Conservation (phyloP, 2,888 invertebrate species). For the Pycnomerus fuliginosus region DNA sequence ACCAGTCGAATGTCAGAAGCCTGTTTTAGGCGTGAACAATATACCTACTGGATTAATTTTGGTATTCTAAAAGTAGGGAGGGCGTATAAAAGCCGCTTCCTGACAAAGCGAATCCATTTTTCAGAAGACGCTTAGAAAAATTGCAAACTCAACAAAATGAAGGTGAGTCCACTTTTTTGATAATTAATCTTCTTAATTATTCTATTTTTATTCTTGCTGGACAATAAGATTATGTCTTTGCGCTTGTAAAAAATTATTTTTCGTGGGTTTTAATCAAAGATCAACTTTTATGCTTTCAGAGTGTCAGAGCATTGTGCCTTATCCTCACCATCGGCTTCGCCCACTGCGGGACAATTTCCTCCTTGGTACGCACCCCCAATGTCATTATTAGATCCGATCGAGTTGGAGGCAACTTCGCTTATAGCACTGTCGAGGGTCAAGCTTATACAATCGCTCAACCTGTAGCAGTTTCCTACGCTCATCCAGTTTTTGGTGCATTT, state of each 20-base stretch:
- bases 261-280: no score
- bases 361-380: slow-evolving; percentile 52
- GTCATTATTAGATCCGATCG: slow-evolving; percentile 56
- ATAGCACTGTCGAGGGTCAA: slow-evolving; percentile 57
- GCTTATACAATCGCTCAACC: slow-evolving; percentile 50
- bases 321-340: slow-evolving; percentile 40
- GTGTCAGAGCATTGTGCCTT: slow-evolving; percentile 33
- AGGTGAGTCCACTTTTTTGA: slow-evolving; percentile 17
- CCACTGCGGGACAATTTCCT: slow-evolving; percentile 31
- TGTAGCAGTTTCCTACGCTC: slow-evolving; percentile 38
- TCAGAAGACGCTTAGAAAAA: slow-evolving; percentile 15
- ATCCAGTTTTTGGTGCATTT: slow-evolving; percentile 22
- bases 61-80: slow-evolving; percentile 21
- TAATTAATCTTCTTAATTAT: slow-evolving; percentile 12
- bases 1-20: slow-evolving; percentile 22
- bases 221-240: background rate
- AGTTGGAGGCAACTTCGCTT: slow-evolving; percentile 58
- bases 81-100: slow-evolving; percentile 22
- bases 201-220: slow-evolving; percentile 3
- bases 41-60: slow-evolving; percentile 21
- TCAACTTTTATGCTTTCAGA: slow-evolving; percentile 23
- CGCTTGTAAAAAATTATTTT: background rate
- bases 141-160: slow-evolving; percentile 15
- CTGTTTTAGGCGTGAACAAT: slow-evolving; percentile 28
- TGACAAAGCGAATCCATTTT: slow-evolving; percentile 22